Percentiles rank a stretch among this genome's conserved stretches.
Conservation (phyloP, 2,797 vertebrate species). For the Enteromius thamalakanensis region DNA sequence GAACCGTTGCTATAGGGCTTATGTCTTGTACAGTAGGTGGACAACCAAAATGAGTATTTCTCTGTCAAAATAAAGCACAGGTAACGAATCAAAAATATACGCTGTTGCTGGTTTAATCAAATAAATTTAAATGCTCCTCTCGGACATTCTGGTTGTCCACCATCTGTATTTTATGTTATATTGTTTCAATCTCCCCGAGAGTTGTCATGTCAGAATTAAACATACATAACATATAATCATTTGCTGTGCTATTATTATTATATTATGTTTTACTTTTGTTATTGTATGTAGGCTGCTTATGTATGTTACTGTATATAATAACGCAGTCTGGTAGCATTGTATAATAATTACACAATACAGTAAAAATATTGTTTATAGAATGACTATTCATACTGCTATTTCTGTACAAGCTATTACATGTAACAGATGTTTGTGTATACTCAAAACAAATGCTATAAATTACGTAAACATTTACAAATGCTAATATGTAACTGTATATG, state of each 20-base stretch:
- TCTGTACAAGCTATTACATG: not conserved
- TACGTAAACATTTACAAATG: not conserved
- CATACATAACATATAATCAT: not conserved
- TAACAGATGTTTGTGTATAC: not conserved
- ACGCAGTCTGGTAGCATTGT: not conserved
- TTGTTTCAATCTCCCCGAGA: too few relatives aligned
- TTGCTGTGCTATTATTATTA: not conserved
- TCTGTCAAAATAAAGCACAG: too few relatives aligned
- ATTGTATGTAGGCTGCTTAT: not conserved
- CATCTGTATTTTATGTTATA: too few relatives aligned
- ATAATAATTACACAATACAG: not conserved
- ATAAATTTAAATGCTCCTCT: too few relatives aligned
- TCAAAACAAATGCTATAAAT: not conserved
- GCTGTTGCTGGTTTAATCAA: too few relatives aligned
- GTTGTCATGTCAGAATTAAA: not conserved
- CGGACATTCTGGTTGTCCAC: too few relatives aligned
- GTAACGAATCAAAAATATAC: too few relatives aligned
- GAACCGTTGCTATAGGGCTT: too few relatives aligned
- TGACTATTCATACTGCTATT: not conserved
- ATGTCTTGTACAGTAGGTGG: too few relatives aligned
- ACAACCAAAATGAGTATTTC: too few relatives aligned
- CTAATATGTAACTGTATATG: too few relatives aligned
- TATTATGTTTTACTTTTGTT: not conserved
- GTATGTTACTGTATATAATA: not conserved
- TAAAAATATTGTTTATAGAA: not conserved